A percentile compares a stretch with the other conserved stretches of the same genome.
phyloP scores from a whole-genome alignment of 2,113 vertebrate species.

The Rhinolophus ferrumequinum region DNA sequence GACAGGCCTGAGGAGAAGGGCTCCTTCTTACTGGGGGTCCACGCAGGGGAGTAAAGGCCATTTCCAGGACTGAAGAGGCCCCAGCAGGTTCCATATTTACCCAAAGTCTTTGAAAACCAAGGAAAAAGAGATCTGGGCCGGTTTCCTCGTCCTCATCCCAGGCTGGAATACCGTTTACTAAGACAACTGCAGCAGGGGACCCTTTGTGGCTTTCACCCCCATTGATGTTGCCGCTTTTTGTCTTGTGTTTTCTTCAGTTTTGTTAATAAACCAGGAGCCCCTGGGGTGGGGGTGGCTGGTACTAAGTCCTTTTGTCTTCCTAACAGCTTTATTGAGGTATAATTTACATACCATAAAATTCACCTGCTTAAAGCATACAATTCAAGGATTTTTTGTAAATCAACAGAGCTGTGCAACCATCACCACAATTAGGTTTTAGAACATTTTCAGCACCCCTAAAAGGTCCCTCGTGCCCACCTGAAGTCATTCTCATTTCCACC shows the following conservation, averaged over 20 bases:
- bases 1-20: no score
- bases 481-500: accelerated
- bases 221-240: not conserved
- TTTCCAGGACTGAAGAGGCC: not conserved
- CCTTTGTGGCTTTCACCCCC: not conserved
- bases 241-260: not conserved
- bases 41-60: not conserved
- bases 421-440: no score
- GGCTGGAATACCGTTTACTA: not conserved
- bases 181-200: accelerated
- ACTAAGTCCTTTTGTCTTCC: not conserved
- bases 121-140: not conserved
- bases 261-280: not conserved
- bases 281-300: not conserved
- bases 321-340: not conserved
- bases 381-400: accelerated
- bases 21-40: not conserved
- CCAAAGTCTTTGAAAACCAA: not conserved
- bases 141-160: not conserved
- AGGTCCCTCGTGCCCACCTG: accelerated
- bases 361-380: not conserved
- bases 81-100: not conserved
- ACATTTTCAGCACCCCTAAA: no score
- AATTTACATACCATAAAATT: not conserved
- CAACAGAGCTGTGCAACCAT: not conserved